Percentiles rank a stretch among this genome's conserved stretches.
These are phyloP conservation scores for Myopa testacea DNA, from an alignment of 2,888 invertebrate species.

Conservation along the genomic window DNA sequence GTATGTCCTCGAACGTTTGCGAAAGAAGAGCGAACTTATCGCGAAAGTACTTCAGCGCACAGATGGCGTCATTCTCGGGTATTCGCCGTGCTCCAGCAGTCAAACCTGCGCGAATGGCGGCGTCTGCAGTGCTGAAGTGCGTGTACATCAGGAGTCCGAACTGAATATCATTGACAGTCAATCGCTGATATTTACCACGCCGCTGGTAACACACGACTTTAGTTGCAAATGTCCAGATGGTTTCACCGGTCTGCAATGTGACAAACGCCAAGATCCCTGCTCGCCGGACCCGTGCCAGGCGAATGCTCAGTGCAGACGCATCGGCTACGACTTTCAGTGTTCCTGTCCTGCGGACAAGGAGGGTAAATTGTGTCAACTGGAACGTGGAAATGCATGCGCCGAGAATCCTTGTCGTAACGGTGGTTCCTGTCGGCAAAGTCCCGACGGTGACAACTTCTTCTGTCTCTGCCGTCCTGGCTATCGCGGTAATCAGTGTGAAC, in stretches of 20 bases:
- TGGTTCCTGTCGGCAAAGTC: constrained; percentile 89
- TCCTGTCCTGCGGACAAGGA: constrained; percentile 82
- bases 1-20: constrained; percentile 75
- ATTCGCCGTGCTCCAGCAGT: constrained; percentile 76
- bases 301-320: constrained; percentile 85
- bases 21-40: constrained; percentile 75
- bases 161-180: constrained; percentile 83
- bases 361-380: constrained; percentile 86
- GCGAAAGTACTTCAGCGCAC: constrained; percentile 72
- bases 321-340: constrained; percentile 87
- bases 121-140: constrained; percentile 78
- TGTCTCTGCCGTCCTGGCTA: constrained; percentile 93
- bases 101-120: constrained; percentile 83
- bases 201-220: constrained; percentile 81
- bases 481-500: constrained; percentile 91
- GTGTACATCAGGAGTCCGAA: constrained; percentile 71
- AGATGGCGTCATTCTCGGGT: constrained; percentile 76
- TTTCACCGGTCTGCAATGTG: constrained; percentile 85
- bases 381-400: constrained; percentile 86
- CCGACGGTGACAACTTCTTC: constrained; percentile 89
- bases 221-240: constrained; percentile 86
- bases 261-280: constrained; percentile 90
- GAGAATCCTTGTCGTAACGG: constrained; percentile 91
- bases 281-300: constrained; percentile 88
- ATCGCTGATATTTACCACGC: constrained; percentile 84